Evolutionary conservation across 2,113 vertebrate species (phyloP).

Genomic region (Blennius ocellaris): DNA sequence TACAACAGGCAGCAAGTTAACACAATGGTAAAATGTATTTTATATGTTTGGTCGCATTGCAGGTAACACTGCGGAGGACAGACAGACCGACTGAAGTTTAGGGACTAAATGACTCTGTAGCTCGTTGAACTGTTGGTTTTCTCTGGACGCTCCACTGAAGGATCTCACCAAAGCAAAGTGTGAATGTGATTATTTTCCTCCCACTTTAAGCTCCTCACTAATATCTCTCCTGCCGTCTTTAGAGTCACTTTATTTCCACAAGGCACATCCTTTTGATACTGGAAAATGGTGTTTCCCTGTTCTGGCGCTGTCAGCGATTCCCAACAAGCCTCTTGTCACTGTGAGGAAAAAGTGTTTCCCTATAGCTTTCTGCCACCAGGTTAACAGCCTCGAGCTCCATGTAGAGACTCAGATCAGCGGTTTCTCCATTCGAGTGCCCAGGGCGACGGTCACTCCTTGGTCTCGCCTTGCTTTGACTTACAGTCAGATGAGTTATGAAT

Average conservation of each 20-base stretch:
- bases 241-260: constrained; percentile 35
- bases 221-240: constrained; percentile 55
- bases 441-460: not conserved
- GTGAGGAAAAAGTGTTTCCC: constrained; percentile 8
- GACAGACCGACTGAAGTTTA: no score
- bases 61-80: no score
- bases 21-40: no score
- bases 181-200: constrained; percentile 53
- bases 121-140: constrained; percentile 58
- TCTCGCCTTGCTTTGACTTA: constrained; percentile 44
- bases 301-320: constrained; percentile 23
- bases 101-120: constrained; percentile 30
- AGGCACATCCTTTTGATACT: constrained; percentile 46
- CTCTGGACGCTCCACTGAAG: constrained; percentile 31
- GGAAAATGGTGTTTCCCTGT: constrained; percentile 37
- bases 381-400: constrained; percentile 35
- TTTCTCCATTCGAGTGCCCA: no score
- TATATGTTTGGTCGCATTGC: no score
- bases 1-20: no score
- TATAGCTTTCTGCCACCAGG: constrained; percentile 19
- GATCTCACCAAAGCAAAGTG: constrained; percentile 55
- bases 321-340: constrained; percentile 24
- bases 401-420: constrained; percentile 2
- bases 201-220: constrained; percentile 50
- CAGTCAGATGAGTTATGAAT: constrained; percentile 40